Evolutionary conservation across 35 echinoderm and acorn worm genomes (phyloP), one percentile per base, ranked within the genome.

Genomic region (Holothuria glaberrima): DNA sequence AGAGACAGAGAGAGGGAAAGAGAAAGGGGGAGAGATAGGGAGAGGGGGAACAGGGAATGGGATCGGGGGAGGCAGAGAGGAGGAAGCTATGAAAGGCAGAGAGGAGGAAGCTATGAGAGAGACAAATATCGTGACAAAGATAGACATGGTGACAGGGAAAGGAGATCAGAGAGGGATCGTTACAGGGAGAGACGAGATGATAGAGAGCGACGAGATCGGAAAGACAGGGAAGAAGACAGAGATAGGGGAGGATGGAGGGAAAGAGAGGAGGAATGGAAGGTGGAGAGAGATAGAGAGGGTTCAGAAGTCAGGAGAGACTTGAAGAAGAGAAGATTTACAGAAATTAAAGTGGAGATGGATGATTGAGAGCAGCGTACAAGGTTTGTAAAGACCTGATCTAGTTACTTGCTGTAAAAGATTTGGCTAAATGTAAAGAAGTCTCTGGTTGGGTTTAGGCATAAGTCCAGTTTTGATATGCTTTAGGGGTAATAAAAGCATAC

Each of bases 91-190:
- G 35, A 48, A 38, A 80, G 21, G 30, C 25, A 76, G 27, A 80
- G 70, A 56, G 88, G 69, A 27, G 69, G 69, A 52, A 13, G 56
- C 18, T 30, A 38, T 75, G 81, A 88, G 31, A 41, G 71, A 65
- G 71, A 75, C n/a, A 59, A 67, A 67, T 6, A 92, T 59, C 65
- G 81, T 54, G 50, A 54, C 10, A 54, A 9, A 54, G 50, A 54
- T 24, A 82, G 75, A 26, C 1, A 90, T 65, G 18, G 24, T 26
- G 89, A 62, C 66, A 93, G 91, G 35, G 69, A 75, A 24, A 24
- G 46, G 20, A 50, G 62, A 9, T 36, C 6, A 13, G 66, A 85
- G 27, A 58, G 48, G 29, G 62, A 74, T 24, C 74, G 86, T 36
- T 57, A 80, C 35, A 67, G 35, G 19, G 60, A 80, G 61, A 82